Evolutionary conservation across 2,113 vertebrate genomes (phyloP), one percentile per base, ranked within the genome.

Genomic region (Burhinus bistriatus): DNA sequence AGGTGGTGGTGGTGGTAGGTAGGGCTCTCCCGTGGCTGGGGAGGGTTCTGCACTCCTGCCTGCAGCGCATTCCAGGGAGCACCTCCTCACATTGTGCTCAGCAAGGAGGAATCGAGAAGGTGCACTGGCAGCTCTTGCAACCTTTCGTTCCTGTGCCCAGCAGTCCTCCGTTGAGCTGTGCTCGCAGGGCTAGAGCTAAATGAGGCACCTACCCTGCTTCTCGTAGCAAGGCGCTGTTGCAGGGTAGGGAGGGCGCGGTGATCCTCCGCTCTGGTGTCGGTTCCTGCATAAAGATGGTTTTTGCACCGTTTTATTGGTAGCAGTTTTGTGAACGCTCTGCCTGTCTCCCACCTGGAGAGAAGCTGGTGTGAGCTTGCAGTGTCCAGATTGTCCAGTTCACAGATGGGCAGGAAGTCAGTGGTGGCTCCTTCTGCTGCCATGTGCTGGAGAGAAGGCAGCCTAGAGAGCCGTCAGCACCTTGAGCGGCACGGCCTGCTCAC

Each of bases 231-330:
- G 34, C 76, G 55, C 69, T 75, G n/a, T 38, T 47, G 44, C 18
- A 20, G 57, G 20, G 7, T 12, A 36, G 25, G 42, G n/a, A n/a
- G 36, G 26, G 21, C 61, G 13, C 11, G 11, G 16, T 0, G 3
- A 11, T 79, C 23, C n/a, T 55, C 20, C 6, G 5, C n/a, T 83
- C 45, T 17, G 16, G 27, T 47, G 51, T 40, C 6, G 2, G 4
- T 44, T 89, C 57, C 34, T 61, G 30, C 27, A 36, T 40, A 26
- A 47, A 26, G 54, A 36, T 36, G 30, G 21, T 8, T 5, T 59
- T 89, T 85, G 9, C 15, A 14, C 18, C 7, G 0, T 64, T 55
- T 84, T 22, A 40, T 38, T 52, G 22, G 30, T 22, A 52, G 21
- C 15, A 51, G 25, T 45, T 38, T 66, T 54, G 40, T 1, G 47